phyloP scores from a whole-genome alignment of 1,140 invertebrate genomes.

The Drosophila bipectinata region DNA sequence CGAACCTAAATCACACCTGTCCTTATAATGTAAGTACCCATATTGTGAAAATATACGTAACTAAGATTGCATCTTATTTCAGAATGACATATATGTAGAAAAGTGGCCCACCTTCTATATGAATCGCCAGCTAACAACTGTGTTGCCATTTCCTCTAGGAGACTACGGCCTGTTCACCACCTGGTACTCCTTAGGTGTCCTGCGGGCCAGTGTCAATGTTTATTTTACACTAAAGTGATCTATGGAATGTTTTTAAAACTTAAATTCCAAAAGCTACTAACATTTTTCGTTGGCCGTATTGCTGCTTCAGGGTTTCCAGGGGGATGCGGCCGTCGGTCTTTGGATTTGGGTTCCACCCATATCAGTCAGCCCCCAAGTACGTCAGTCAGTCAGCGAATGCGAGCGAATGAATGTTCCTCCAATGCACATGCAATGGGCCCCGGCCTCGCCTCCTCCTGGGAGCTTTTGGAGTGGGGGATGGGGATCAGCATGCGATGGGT shows the following conservation, averaged over 20 bases:
- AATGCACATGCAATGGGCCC: slow-evolving; percentile 64
- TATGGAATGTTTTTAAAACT: not conserved
- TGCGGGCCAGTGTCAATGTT: not conserved
- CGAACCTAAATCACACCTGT: slow-evolving; percentile 8
- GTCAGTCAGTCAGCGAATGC: slow-evolving; percentile 73
- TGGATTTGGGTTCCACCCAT: slow-evolving; percentile 59
- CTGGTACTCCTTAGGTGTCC: not conserved
- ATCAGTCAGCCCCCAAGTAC: slow-evolving; percentile 74
- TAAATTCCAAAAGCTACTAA: not conserved
- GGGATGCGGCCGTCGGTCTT: slow-evolving; percentile 9
- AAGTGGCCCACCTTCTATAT: not conserved
- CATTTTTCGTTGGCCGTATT: not conserved
- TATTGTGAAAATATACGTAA: too few species aligned
- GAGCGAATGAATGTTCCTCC: slow-evolving; percentile 36
- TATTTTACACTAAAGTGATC: not conserved
- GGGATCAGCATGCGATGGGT: slow-evolving; percentile 76
- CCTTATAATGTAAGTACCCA: slow-evolving; percentile 11
- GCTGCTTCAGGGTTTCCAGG: slow-evolving; percentile 12
- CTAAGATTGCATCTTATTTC: not conserved
- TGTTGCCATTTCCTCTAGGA: slow-evolving; percentile 1
- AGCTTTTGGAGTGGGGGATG: slow-evolving; percentile 13
- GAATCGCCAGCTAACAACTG: not conserved
- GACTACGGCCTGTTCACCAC: slow-evolving; percentile 9
- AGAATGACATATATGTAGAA: not conserved
- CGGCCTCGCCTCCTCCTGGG: slow-evolving; percentile 55